These are phyloP conservation scores for Pissodes strobi DNA, from an alignment of 1,140 invertebrate genomes.

Conservation along the genomic window DNA sequence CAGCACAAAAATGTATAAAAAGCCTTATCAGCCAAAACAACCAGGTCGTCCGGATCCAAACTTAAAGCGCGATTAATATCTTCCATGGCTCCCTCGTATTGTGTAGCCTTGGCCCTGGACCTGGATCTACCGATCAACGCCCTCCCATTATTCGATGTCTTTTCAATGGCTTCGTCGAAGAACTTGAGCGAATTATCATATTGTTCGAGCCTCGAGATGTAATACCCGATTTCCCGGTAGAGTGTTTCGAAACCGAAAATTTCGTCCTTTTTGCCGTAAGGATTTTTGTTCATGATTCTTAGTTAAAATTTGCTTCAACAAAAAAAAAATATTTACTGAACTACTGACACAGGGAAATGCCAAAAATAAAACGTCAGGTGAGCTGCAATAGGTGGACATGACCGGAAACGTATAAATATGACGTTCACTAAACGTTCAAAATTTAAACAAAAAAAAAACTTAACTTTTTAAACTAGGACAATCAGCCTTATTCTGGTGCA, in stretches of 20 bases:
- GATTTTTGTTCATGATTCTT: conserved; percentile 10
- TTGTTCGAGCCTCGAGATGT: conserved; percentile 50
- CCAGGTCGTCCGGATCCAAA: conserved; percentile 57
- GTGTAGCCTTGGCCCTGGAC: conserved; percentile 57
- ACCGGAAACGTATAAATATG: no score
- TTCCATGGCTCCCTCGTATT: conserved; percentile 58
- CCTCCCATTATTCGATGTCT: conserved; percentile 56
- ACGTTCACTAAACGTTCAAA: neutral
- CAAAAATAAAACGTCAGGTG: neutral
- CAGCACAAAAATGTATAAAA: conserved; percentile 60
- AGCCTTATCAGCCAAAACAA: conserved; percentile 58
- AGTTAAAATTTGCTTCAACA: neutral
- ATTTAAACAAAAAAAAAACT: no score
- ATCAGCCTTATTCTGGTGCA: no score
- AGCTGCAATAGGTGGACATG: neutral
- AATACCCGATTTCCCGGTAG: conserved; percentile 59
- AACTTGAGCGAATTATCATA: conserved; percentile 45
- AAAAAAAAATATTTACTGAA: neutral
- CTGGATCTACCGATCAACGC: conserved; percentile 58
- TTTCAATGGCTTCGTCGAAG: conserved; percentile 59
- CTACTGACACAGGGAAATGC: neutral
- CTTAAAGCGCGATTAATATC: conserved; percentile 59
- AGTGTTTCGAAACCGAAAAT: conserved; percentile 59
- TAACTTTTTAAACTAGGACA: no score
- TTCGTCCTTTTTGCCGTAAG: conserved; percentile 52